Conservation (phyloP, 2,113 vertebrate species). For the Anser cygnoides region DNA sequence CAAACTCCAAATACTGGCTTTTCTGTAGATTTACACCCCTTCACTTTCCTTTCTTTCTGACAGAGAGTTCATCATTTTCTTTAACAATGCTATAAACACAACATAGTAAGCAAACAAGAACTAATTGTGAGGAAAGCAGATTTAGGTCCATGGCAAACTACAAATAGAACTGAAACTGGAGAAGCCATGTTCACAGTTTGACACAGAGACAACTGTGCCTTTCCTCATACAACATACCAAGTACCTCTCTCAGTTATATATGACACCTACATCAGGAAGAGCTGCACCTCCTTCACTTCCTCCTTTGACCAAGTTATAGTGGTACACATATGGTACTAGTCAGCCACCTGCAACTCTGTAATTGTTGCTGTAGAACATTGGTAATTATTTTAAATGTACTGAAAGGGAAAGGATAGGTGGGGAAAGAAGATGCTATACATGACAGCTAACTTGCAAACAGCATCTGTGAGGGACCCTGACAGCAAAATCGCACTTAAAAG, state of each 20-base stretch:
- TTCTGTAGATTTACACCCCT: background rate
- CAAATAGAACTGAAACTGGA: background rate
- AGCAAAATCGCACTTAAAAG: accelerated
- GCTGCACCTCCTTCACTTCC: background rate
- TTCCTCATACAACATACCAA: background rate
- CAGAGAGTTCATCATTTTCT: background rate
- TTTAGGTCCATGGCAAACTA: background rate
- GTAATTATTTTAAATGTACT: background rate
- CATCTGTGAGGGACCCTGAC: background rate
- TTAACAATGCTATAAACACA: background rate
- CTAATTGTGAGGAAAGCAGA: background rate
- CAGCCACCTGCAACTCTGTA: background rate
- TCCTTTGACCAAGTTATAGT: accelerated
- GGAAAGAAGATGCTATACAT: background rate
- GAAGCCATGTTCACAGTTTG: background rate
- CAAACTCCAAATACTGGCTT: background rate
- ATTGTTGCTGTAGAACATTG: background rate
- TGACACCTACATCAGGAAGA: background rate
- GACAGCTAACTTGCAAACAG: background rate
- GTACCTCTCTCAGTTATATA: background rate
- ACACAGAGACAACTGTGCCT: background rate
- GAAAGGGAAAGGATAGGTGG: background rate
- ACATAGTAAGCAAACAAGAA: background rate
- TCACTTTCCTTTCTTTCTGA: background rate
- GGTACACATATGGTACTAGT: accelerated